Base-by-base conservation (phyloP, 2,113 vertebrate genomes). In the Albula glossodonta region DNA sequence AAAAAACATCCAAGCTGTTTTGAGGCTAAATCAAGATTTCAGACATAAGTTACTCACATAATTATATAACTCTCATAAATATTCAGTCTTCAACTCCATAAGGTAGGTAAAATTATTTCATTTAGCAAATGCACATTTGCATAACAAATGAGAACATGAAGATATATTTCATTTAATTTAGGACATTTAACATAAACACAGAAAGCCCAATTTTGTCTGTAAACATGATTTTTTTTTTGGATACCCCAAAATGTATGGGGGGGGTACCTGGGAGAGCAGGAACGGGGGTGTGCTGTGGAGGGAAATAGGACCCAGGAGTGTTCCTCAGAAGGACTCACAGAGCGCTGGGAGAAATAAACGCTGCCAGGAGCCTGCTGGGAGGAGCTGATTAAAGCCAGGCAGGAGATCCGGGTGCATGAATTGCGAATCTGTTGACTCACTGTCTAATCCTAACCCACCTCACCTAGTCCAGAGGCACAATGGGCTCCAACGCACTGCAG, bases 391-490 rank as follows among this genome's bases (percentile, higher is more conserved):
- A 86, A 83, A 78, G 51, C 51, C 66, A 56, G 80, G 85, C 63
- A 78, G 85, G 85, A 49, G 66, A 74, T 77, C 80, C 66, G 51
- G 51, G 63, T 3, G 66, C 17, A 19, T 25, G 51, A 51, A 70
- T 51, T 83, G 25, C 4, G 56, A 82, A 56, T n/a, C 63, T 74
- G 22, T 51, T 12, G 50, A 51, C 63, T 74, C 83, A 84, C 74
- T 86, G 85, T 86, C 60, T 78, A 70, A 41, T 70, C 25, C 49
- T 81, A 74, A 53, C 85, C 60, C 13, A 41, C 83, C 83, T 84
- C 50, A 25, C 25, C 51, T 84, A 51, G n/a, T 48, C 83, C 15
- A 22, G 5, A 25, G n/a, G n/a, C 51, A 78, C 25, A 84, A 48
- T 53, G 13, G 6, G 25, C 51, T 50, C 31, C 70, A 56, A 41